Percentiles rank a stretch among this genome's conserved stretches.
phyloP scores from a whole-genome alignment of 2,888 invertebrate genomes.

The Drosophila greeni region DNA sequence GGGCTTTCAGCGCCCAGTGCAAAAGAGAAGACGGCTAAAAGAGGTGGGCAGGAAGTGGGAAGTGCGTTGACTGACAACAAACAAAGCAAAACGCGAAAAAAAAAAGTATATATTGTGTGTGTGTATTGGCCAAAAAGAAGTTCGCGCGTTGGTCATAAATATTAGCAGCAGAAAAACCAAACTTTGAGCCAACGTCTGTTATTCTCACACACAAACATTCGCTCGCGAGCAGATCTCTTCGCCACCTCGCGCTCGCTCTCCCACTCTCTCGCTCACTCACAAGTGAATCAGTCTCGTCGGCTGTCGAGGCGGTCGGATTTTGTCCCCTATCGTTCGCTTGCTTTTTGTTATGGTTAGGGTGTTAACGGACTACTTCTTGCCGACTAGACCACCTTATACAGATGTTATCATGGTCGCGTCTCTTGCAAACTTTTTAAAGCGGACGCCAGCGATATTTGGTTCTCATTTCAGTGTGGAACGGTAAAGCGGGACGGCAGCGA shows the following conservation, averaged over 20 bases:
- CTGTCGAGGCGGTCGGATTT: too few relatives aligned
- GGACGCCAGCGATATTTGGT: constrained; percentile 45
- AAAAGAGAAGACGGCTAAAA: background rate
- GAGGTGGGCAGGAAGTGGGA: constrained; percentile 28
- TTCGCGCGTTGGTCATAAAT: constrained; percentile 15
- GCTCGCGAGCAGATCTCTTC: constrained; percentile 8
- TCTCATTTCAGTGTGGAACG: constrained; percentile 41
- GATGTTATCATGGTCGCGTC: constrained; percentile 19
- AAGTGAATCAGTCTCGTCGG: constrained; percentile 3
- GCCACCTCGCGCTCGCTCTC: constrained; percentile 4
- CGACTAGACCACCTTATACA: background rate
- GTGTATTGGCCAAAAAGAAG: constrained; percentile 42
- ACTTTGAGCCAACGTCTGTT: constrained; percentile 10
- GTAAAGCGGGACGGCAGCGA: constrained; percentile 33
- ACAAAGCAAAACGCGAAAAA: constrained; percentile 22
- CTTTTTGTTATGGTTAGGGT: background rate
- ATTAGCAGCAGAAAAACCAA: constrained; percentile 20
- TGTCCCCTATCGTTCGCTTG: background rate
- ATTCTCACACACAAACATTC: constrained; percentile 27
- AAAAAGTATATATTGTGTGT: background rate
- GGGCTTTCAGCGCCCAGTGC: background rate
- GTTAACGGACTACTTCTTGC: background rate
- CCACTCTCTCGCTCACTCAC: constrained; percentile 18
- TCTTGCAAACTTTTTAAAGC: constrained; percentile 52
- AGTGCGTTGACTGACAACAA: constrained; percentile 37